Evolutionary conservation across 2,797 vertebrate genomes (phyloP), one percentile per base, ranked within the genome.

Genomic region (Oophaga sylvatica): DNA sequence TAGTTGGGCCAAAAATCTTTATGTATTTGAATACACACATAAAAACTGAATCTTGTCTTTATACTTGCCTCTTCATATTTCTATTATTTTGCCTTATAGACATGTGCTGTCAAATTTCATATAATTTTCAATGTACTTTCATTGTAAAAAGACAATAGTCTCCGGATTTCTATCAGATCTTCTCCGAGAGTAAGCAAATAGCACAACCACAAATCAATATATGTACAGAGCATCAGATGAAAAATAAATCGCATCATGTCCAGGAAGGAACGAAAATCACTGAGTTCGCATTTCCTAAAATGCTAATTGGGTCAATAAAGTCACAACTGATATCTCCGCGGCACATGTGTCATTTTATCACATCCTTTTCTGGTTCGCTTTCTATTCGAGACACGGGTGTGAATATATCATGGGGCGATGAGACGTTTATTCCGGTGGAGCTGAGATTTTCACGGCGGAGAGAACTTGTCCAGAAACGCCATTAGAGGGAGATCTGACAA

Each of bases 401-500:
- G 31, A 56, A n/a, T 71, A 17, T 59, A 59, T 75, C 41, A 83
- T 75, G 16, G 68, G 45, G 31, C 13, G 19, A 16, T n/a, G 29
- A 83, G 53, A 83, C 65, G 22, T 17, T 48, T 65, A 19, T 67
- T 26, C 15, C 16, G 19, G 31, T 20, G 1, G 1, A 29, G 22
- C 80, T 48, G 41, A 78, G n/a, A 75, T 60, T 48, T 48, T 59
- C 53, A 22, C 15, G 11, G 22, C 11, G 8, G 19, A 57, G 26
- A 75, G 48, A 17, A n/a, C 29, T 16, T 86, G 57, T 70, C 35
- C 16, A 35, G 60, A 56, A 22, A 26, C 41, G 26, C 80, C 86
- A 82, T 82, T 87, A 82, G 86, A 87, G 80, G 86, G 86, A 67
- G 86, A n/a, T 77, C 86, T 87, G 60, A 70, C 57, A 82, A 77